Evolutionary conservation across 2,113 vertebrate genomes (phyloP).

Genomic region (Odocoileus virginianus): DNA sequence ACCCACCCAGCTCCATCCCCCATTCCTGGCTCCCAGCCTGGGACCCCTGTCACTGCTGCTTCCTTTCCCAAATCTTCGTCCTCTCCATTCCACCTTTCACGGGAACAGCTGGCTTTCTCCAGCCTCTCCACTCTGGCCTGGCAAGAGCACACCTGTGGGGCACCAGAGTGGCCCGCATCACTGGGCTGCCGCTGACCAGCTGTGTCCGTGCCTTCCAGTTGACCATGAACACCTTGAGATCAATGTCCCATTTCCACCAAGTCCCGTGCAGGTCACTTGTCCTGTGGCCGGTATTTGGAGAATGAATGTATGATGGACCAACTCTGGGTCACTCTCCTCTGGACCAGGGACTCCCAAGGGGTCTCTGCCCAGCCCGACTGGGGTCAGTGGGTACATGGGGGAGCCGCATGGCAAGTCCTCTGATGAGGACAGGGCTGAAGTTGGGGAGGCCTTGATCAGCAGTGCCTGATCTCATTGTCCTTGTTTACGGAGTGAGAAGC

Average conservation of each 20-base stretch:
- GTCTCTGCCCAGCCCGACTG: neutral
- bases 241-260: neutral
- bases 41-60: neutral
- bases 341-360: neutral
- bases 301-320: neutral
- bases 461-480: neutral
- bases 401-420: neutral
- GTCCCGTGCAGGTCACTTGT: neutral
- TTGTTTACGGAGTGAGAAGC: neutral
- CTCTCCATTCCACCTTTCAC: neutral
- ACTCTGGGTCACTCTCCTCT: neutral
- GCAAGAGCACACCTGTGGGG: neutral
- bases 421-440: neutral
- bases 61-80: neutral
- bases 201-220: neutral
- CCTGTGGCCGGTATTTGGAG: neutral
- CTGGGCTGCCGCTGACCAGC: neutral
- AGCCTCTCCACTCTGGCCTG: neutral
- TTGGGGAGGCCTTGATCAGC: neutral
- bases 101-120: neutral
- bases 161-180: too few relatives aligned
- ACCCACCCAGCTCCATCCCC: neutral
- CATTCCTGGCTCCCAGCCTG: neutral
- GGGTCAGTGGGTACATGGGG: neutral
- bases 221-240: neutral